These are phyloP conservation scores for Galemys pyrenaicus DNA, from an alignment of 2,113 vertebrate genomes.

Conservation along the genomic window DNA sequence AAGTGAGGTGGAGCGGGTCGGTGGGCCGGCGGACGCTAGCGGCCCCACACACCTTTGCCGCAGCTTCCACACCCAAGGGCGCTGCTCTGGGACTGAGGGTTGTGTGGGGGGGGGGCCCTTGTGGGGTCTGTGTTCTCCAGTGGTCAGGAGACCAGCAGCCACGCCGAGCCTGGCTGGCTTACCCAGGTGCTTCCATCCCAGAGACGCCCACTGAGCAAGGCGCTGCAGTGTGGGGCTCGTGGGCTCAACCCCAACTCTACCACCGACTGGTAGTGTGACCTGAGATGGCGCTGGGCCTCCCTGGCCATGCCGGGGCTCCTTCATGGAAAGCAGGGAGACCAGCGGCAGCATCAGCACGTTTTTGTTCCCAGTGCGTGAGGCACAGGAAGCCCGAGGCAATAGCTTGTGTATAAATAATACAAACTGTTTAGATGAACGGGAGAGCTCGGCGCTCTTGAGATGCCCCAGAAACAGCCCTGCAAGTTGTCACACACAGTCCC, in stretches of 20 bases:
- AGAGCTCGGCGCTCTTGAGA: not conserved
- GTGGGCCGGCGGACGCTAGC: too few species aligned
- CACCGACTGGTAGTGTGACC: not conserved
- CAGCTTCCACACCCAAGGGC: not conserved
- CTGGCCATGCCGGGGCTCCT: not conserved
- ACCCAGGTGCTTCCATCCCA: not conserved
- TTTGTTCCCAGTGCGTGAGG: not conserved
- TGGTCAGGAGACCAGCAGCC: not conserved
- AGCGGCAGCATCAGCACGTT: too few species aligned
- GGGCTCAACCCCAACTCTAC: not conserved
- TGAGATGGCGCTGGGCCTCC: not conserved
- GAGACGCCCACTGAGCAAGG: not conserved
- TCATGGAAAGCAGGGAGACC: not conserved
- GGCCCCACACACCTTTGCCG: not conserved
- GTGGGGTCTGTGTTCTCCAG: not conserved
- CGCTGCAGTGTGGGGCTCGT: not conserved
- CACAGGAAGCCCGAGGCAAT: not conserved
- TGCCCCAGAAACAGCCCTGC: not conserved
- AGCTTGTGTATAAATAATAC: not conserved
- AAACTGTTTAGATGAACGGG: not conserved
- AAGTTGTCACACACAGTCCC: not conserved
- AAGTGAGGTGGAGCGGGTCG: fast-evolving
- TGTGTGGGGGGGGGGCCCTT: not conserved
- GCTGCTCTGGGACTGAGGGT: not conserved
- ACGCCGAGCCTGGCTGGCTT: not conserved